A percentile compares a stretch with the other conserved stretches of the same genome.
Evolutionary conservation across 1,140 invertebrate species (phyloP).

Genomic region (Theocolax elegans): DNA sequence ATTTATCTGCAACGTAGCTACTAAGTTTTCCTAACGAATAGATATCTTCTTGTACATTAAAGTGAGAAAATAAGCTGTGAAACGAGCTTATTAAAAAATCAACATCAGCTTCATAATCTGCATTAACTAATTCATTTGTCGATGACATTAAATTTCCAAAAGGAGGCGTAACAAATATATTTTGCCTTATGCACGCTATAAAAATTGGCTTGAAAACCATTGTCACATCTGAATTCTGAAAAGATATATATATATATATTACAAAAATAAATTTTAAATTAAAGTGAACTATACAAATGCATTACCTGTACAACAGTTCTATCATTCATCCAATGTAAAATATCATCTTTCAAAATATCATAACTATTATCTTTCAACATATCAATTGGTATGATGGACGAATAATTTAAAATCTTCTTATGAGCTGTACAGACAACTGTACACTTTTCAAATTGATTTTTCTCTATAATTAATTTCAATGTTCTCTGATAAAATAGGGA

Average conservation of each 20-base stretch:
- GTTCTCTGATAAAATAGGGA: constrained; percentile 64
- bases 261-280: background rate
- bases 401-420: constrained; percentile 61
- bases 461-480: constrained; percentile 66
- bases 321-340: constrained; percentile 69
- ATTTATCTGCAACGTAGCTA: constrained; percentile 71
- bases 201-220: constrained; percentile 75
- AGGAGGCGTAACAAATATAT: constrained; percentile 74
- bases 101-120: constrained; percentile 60
- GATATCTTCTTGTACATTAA: constrained; percentile 74
- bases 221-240: constrained; percentile 70
- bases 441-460: constrained; percentile 69
- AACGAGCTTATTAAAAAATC: constrained; percentile 71
- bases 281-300: background rate
- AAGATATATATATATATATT: too few relatives aligned
- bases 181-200: constrained; percentile 69
- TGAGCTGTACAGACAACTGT: constrained; percentile 66
- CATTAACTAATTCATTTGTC: constrained; percentile 62
- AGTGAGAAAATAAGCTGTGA: constrained; percentile 71
- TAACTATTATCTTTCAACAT: constrained; percentile 57
- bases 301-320: constrained; percentile 61
- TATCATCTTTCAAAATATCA: constrained; percentile 63
- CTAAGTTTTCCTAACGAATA: constrained; percentile 74
- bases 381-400: constrained; percentile 34
- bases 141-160: constrained; percentile 72